A percentile compares a stretch with the other conserved stretches of the same genome.
These are phyloP conservation scores for Philopedon plagiatum DNA, from an alignment of 2,888 invertebrate genomes.

Conservation along the genomic window DNA sequence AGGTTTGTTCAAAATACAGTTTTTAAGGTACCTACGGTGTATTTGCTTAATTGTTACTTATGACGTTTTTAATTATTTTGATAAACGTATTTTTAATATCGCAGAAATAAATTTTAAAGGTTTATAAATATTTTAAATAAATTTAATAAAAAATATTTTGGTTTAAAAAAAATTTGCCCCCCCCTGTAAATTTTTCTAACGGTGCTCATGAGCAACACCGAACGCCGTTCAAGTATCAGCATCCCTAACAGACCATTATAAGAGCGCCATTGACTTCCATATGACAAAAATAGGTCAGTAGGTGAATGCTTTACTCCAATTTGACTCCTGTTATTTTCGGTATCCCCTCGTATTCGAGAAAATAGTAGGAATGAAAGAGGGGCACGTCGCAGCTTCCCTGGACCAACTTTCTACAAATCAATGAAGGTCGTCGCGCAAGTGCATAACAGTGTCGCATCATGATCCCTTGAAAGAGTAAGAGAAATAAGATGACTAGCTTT, in stretches of 20 bases:
- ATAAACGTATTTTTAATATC: no score
- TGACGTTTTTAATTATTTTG: no score
- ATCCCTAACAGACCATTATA: not conserved
- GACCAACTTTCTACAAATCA: slow-evolving; percentile 64
- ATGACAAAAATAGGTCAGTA: slow-evolving; percentile 35
- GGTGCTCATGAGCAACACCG: no score
- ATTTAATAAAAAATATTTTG: no score
- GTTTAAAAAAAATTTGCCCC: no score
- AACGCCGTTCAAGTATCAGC: no score
- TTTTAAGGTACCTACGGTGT: no score
- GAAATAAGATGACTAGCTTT: slow-evolving; percentile 42
- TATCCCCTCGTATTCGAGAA: slow-evolving; percentile 51
- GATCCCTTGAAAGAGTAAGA: slow-evolving; percentile 50
- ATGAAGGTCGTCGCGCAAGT: slow-evolving; percentile 66
- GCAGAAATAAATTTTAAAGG: no score
- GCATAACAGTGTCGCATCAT: slow-evolving; percentile 65
- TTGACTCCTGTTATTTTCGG: slow-evolving; percentile 33
- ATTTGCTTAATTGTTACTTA: no score
- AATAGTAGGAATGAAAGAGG: slow-evolving; percentile 38
- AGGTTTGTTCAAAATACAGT: no score
- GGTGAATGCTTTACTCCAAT: slow-evolving; percentile 37
- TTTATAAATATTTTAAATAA: no score
- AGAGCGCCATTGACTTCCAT: not conserved
- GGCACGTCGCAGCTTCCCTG: slow-evolving; percentile 61
- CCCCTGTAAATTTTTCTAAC: no score